Base-by-base conservation (phyloP, 2,888 invertebrate genomes). In the Venustoraphidia nigricollis region DNA sequence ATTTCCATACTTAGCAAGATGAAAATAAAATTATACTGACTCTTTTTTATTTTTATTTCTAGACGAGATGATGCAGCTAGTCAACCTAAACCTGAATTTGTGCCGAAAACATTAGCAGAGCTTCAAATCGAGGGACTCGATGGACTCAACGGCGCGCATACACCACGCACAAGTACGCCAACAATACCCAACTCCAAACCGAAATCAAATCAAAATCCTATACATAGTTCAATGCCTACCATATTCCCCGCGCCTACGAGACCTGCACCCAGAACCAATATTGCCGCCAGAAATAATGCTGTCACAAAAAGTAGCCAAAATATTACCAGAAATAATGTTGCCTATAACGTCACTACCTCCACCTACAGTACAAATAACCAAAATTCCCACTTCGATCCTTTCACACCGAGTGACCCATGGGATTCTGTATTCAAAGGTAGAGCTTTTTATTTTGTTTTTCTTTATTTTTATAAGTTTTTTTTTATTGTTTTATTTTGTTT, bases 1-100 rank as follows among this genome's bases (percentile, higher is more conserved):
- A n/a, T n/a, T n/a, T n/a, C n/a, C n/a, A n/a, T 17, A 17, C 17
- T 17, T 17, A 4, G 17, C 4, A 3, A 17, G 2, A 17, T 4
- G 17, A 2, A 17, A 17, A 17, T 17, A 17, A 17, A 17, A 17
- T 17, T 17, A 35, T 17, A 17, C 17, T 3, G 6, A 27, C 34
- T 41, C 55, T 27, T 6, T 27, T 27, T 27, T 1, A 6, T 27
- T 6, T 27, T 27, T 27, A 6, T 27, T 69, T 66, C 10, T 64
- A 89, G 89, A 74, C 88, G 87, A 70, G 85, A 89, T 60, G 92
- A 92, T 67, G 91, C 92, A 51, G 85, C 83, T 57, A 80, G 75
- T 71, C 83, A 89, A 70, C 92, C 92, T 57, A 89, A 89, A 73
- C 63, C 82, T 69, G 91, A 92, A 70, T 94, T 92, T 68, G 80